A percentile compares a stretch with the other conserved stretches of the same genome.
phyloP scores from a whole-genome alignment of 2,888 invertebrate species.

The Lepidonotus clava region DNA sequence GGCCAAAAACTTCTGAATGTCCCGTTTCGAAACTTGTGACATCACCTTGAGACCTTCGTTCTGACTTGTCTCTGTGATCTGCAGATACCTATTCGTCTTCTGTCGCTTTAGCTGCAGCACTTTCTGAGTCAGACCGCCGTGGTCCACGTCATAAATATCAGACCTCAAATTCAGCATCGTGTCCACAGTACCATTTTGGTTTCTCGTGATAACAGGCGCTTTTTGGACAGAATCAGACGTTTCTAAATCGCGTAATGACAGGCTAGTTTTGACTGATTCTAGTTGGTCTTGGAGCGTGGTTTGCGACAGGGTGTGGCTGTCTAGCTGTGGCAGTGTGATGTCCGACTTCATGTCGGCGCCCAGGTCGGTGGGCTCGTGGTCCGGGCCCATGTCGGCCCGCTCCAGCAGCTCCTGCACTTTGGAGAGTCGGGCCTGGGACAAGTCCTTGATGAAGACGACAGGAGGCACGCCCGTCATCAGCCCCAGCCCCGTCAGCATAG shows the following conservation, averaged over 20 bases:
- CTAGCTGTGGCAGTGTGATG: background rate
- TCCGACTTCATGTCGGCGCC: constrained; percentile 31
- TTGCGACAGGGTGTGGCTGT: background rate
- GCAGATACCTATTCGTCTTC: background rate
- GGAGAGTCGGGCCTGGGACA: constrained; percentile 56
- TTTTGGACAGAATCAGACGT: background rate
- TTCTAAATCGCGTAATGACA: background rate
- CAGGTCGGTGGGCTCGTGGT: constrained; percentile 56
- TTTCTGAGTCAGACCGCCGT: constrained; percentile 63
- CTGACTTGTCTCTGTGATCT: background rate
- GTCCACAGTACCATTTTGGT: background rate
- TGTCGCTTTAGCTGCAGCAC: constrained; percentile 59
- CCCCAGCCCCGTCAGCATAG: constrained; percentile 62
- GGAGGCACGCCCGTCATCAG: constrained; percentile 66
- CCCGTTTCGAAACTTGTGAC: background rate
- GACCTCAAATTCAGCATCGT: constrained; percentile 54
- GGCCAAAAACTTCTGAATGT: background rate
- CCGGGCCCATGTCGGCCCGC: constrained; percentile 68
- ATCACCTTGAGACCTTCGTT: background rate
- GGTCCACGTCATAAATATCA: constrained; percentile 66
- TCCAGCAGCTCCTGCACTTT: constrained; percentile 64
- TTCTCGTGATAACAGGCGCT: background rate
- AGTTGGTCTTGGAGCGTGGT: background rate
- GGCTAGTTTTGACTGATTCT: background rate
- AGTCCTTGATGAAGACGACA: constrained; percentile 67